Conservation (phyloP, 2,113 vertebrate genomes). For the Anguilla rostrata region DNA sequence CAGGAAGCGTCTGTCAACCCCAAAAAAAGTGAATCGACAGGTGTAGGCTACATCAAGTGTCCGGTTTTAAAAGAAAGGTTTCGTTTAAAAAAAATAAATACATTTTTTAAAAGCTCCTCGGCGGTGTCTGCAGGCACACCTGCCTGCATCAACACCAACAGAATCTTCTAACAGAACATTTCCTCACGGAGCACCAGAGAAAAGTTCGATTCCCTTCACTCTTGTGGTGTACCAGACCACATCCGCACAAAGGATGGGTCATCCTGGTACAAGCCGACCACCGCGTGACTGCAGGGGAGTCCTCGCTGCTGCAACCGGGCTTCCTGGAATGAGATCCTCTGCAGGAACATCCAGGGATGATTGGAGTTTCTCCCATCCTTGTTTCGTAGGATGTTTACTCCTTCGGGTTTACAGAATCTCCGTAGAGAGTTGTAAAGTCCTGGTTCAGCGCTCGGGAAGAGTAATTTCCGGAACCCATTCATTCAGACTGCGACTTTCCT, state of each 20-base stretch:
- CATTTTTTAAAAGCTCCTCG: not conserved
- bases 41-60: not conserved
- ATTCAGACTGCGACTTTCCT: constrained; percentile 69
- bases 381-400: constrained; percentile 61
- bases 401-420: constrained; percentile 55
- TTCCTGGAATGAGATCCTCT: constrained; percentile 65
- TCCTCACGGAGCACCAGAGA: not conserved
- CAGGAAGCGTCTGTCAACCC: too few relatives aligned
- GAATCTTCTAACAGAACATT: not conserved
- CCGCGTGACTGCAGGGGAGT: constrained; percentile 54
- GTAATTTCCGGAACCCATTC: constrained; percentile 77
- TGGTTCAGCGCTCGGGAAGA: constrained; percentile 68
- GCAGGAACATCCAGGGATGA: constrained; percentile 71
- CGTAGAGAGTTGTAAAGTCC: constrained; percentile 35
- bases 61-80: too few relatives aligned
- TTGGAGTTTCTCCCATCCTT: constrained; percentile 62
- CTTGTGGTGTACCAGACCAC: constrained; percentile 68
- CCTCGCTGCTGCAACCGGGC: constrained; percentile 47
- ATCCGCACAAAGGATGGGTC: constrained; percentile 74
- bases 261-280: constrained; percentile 71
- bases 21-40: too few relatives aligned
- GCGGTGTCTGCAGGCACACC: not conserved
- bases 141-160: not conserved
- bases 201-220: constrained; percentile 31
- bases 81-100: not conserved